Evolutionary conservation across 1,140 invertebrate genomes (phyloP).

Genomic region (Listronotus oregonensis): DNA sequence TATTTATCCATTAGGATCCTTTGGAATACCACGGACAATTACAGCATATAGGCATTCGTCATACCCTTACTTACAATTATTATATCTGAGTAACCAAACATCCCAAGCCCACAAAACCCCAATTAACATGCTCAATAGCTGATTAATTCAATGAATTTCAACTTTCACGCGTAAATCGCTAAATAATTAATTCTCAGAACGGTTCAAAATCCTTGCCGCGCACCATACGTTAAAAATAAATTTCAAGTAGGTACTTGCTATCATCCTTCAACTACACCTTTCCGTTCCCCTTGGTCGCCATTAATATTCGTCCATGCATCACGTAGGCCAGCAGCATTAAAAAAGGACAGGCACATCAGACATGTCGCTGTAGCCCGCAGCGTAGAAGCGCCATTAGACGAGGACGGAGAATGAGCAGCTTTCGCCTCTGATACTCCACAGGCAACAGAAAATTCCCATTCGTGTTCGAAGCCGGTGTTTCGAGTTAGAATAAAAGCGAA

Average conservation of each 20-base stretch:
- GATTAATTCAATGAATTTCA: too few relatives aligned
- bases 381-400: not conserved
- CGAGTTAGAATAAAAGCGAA: slow-evolving; percentile 3
- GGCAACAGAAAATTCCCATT: slow-evolving; percentile 20
- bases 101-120: too few relatives aligned
- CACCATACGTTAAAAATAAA: not conserved
- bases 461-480: slow-evolving; percentile 4
- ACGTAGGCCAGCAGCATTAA: slow-evolving; percentile 6
- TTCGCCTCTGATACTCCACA: slow-evolving; percentile 18
- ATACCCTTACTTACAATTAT: too few relatives aligned
- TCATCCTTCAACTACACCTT: slow-evolving; percentile 1
- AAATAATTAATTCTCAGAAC: too few relatives aligned
- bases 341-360: slow-evolving; percentile 7
- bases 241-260: not conserved
- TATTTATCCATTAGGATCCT: too few relatives aligned
- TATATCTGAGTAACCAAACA: too few relatives aligned
- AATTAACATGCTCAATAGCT: too few relatives aligned
- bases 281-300: slow-evolving; percentile 20
- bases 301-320: slow-evolving; percentile 7
- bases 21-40: too few relatives aligned
- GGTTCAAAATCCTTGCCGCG: too few relatives aligned
- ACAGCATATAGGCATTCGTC: too few relatives aligned
- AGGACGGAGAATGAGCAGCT: slow-evolving; percentile 8
- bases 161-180: too few relatives aligned
- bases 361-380: slow-evolving; percentile 2